Evolutionary conservation across 2,113 vertebrate genomes (phyloP), one percentile per base, ranked within the genome.

Genomic region (Nothobranchius kuhntae): DNA sequence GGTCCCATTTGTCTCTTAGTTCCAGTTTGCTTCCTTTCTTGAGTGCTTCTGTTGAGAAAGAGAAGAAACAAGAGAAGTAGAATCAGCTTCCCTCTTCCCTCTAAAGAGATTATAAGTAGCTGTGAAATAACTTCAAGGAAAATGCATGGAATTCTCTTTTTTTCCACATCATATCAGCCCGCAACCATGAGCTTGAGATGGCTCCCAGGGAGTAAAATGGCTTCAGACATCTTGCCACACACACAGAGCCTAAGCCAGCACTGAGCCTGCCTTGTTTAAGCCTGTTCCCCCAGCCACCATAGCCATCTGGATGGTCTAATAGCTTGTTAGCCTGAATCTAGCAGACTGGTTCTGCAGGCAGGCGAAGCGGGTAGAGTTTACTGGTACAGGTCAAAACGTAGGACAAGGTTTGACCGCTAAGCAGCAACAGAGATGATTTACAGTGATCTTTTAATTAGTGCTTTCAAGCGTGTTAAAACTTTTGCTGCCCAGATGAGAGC

Each of bases 391-490:
- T 82, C 87, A 78, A 58, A 75, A 38, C 51, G 42, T 70, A 72
- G 66, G 85, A 77, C 14, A 35, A 50, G 53, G 52, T 68, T 59
- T 53, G 53, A 77, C 72, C 15, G 14, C 73, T 24, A 65, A 73
- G 74, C 56, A 66, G 82, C 78, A 59, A 45, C 71, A 47, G 50
- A 54, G 73, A 84, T 88, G 77, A 87, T 86, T 81, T 87, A 86
- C 63, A 74, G 83, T 64, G 82, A 89, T 84, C 78, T 65, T 81
- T 90, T 91, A 91, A 91, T 91, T 84, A 91, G 71, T 64, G 54
- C 11, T 15, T 67, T 69, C 48, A 69, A 80, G 86, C 78, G 60
- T 85, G 83, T 87, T 88, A 88, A 84, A 64, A 61, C 56, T 67
- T 61, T 65, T 68, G 66, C 77, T 73, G 68, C 47, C 77, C 71